Conservation (phyloP, 2,797 vertebrate genomes). For the Echeneis naucrates region DNA sequence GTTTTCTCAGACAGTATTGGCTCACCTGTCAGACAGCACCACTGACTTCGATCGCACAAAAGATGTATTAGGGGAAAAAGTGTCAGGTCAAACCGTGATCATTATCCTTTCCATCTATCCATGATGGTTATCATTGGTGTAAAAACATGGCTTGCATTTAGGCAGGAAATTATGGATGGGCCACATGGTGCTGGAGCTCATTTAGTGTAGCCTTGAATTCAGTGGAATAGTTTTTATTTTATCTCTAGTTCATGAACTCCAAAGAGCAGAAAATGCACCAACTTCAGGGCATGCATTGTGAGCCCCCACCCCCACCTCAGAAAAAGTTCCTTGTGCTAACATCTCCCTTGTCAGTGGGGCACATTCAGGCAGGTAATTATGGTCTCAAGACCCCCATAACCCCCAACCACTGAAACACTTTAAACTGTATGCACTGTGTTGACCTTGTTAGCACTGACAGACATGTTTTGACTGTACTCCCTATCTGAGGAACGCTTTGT, state of each 20-base stretch:
- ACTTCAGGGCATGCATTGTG: neutral
- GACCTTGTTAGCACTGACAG: constrained; percentile 53
- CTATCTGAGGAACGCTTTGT: constrained; percentile 57
- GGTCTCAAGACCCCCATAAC: constrained; percentile 41
- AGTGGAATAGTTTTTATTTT: constrained; percentile 32
- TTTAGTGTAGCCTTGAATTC: constrained; percentile 18
- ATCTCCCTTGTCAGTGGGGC: constrained; percentile 24
- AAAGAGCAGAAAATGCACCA: neutral
- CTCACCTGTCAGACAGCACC: constrained; percentile 67
- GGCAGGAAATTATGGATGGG: constrained; percentile 32
- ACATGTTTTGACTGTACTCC: constrained; percentile 48
- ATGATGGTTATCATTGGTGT: constrained; percentile 55
- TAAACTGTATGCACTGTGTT: constrained; percentile 43
- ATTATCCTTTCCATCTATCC: constrained; percentile 61
- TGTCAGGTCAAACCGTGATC: constrained; percentile 49
- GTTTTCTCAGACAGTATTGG: constrained; percentile 60
- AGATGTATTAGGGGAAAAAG: constrained; percentile 55
- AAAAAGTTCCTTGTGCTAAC: constrained; percentile 16
- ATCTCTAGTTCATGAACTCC: constrained; percentile 19
- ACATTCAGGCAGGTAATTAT: constrained; percentile 46
- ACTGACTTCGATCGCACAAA: constrained; percentile 48
- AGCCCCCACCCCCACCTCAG: neutral
- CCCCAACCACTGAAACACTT: constrained; percentile 60
- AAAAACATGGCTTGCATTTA: constrained; percentile 40
- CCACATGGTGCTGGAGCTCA: constrained; percentile 32